Conservation (phyloP, 2,797 vertebrate species). For the Epinephelus awoara region DNA sequence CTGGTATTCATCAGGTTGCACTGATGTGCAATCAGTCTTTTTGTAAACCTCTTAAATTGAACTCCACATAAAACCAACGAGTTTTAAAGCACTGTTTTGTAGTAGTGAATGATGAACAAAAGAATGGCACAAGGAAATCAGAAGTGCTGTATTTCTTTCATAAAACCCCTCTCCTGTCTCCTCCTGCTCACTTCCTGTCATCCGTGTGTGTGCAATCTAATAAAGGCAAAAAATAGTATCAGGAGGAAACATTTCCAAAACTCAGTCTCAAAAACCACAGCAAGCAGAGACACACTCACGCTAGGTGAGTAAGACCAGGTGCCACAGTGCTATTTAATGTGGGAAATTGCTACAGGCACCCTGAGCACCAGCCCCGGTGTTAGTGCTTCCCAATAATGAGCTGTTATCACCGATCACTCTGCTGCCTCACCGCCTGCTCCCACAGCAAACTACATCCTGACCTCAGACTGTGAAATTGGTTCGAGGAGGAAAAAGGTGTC, state of each 20-base stretch:
- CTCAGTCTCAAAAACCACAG: background rate
- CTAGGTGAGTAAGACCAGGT: background rate
- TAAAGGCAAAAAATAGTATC: background rate
- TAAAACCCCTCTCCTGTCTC: background rate
- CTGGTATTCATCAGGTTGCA: too few relatives aligned
- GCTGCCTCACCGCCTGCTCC: background rate
- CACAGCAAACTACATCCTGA: constrained; percentile 30
- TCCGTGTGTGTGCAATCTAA: background rate
- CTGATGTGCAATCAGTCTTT: too few relatives aligned
- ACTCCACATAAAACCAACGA: too few relatives aligned
- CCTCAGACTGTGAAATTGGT: constrained; percentile 31
- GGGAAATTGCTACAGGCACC: constrained; percentile 7
- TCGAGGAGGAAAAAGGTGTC: background rate
- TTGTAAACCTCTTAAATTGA: too few relatives aligned
- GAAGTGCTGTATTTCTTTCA: background rate
- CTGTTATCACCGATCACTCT: constrained; percentile 5
- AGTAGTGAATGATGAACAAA: background rate
- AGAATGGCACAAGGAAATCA: background rate
- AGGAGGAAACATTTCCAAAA: background rate
- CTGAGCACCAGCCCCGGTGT: background rate
- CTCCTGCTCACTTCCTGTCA: background rate
- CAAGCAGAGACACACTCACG: too few relatives aligned
- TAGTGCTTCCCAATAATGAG: background rate
- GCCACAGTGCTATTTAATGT: constrained; percentile 16
- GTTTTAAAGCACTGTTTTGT: too few relatives aligned